Evolutionary conservation across 2,888 invertebrate genomes (phyloP), one percentile per base, ranked within the genome.

Genomic region (Embidobia sp.): DNA sequence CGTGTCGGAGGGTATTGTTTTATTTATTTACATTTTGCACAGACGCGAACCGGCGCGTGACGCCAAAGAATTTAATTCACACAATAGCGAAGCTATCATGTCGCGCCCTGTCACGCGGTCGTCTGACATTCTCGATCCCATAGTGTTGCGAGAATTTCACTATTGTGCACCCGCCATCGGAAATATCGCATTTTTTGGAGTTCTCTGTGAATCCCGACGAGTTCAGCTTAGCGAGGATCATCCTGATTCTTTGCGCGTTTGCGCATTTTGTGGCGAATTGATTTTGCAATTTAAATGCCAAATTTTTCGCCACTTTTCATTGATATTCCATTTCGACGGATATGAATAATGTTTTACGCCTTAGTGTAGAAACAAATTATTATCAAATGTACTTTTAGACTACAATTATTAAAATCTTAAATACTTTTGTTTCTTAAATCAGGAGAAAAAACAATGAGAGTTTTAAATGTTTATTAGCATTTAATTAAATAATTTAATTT

Each of bases 1-100:
- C 76, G 59, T 70, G 76, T 76, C 70, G 48, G 37, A 13, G 57
- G 29, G 64, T 64, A 74, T 66, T 66, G 66, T 74, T 74, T 74
- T 66, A 59, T 66, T 74, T 66, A 66, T 66, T 66, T 66, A 57
- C 63, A 35, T 55, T 75, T 67, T 74, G 33, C 51, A 55, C 18
- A 18, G 22, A 59, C 35, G 31, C 37, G 42, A 37, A 35, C 22
- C 6, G 6, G 42, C 44, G 57, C 49, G 37, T 35, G 35, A 42
- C 48, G 59, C 46, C 33, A 27, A 66, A 66, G 76, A 76, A 76
- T 76, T 76, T 76, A 76, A 76, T 76, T 70, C 75, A 40, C 69
- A 57, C 63, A 61, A 63, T 67, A 51, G 67, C 57, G 59, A 10
- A 64, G 57, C 69, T 46, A 57, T 51, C 51, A 26, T 51, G 59